phyloP scores from a whole-genome alignment of 2,888 invertebrate species.

The Drosophila borealis region DNA sequence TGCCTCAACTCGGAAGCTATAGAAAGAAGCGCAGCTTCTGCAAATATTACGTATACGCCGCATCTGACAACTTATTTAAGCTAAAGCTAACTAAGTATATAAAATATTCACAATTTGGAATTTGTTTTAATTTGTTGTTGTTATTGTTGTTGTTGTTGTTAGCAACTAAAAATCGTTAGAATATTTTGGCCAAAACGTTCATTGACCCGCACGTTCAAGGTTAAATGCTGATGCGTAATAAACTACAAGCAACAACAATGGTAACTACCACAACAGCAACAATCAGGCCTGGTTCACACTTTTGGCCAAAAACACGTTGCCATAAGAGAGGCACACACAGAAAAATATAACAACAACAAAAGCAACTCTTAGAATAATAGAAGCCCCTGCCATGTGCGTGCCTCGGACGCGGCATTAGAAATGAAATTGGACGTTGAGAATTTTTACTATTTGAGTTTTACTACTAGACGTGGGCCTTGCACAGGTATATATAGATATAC shows the following conservation, averaged over 20 bases:
- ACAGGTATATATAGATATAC: constrained; percentile 5
- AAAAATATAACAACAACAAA: constrained; percentile 24
- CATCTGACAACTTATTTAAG: constrained; percentile 29
- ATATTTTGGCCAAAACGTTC: constrained; percentile 82
- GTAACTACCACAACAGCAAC: constrained; percentile 32
- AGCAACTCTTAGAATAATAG: constrained; percentile 38
- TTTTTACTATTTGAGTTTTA: constrained; percentile 57
- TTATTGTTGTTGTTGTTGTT: constrained; percentile 43
- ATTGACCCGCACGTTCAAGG: constrained; percentile 81
- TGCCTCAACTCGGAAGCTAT: too few relatives aligned
- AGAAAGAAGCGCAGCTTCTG: background rate
- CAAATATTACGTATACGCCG: constrained; percentile 55
- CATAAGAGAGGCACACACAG: constrained; percentile 28
- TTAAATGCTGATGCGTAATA: constrained; percentile 81
- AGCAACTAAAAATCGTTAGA: constrained; percentile 68
- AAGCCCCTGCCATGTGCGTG: constrained; percentile 55
- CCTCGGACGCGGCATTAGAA: constrained; percentile 19
- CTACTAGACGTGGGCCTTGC: constrained; percentile 21
- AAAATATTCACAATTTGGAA: constrained; percentile 41
- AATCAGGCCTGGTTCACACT: constrained; percentile 64
- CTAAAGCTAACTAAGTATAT: constrained; percentile 47
- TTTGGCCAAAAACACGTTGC: constrained; percentile 63
- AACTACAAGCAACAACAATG: constrained; percentile 46
- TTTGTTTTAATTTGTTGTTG: constrained; percentile 41
- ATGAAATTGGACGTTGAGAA: constrained; percentile 35